Percentiles rank a stretch among this genome's conserved stretches.
Conservation (phyloP, 2,113 vertebrate species). For the Xenopus borealis region DNA sequence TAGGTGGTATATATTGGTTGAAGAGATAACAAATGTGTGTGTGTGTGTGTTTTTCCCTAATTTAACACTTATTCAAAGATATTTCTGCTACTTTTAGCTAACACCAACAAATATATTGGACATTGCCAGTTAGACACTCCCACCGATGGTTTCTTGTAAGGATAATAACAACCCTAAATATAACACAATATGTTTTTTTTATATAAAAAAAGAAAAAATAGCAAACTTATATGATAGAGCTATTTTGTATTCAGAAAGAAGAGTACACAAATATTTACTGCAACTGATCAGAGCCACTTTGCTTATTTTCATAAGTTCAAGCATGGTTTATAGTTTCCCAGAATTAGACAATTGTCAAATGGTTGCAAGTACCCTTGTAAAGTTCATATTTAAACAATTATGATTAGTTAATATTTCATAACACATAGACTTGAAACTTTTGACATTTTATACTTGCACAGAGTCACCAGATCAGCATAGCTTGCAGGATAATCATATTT, state of each 20-base stretch:
- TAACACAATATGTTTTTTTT: too few species aligned
- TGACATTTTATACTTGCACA: slow-evolving; percentile 20
- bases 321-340: slow-evolving; percentile 24
- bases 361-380: slow-evolving; percentile 37
- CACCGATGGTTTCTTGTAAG: too few species aligned
- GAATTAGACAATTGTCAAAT: slow-evolving; percentile 28
- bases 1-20: too few species aligned
- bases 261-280: background rate
- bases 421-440: slow-evolving; percentile 39
- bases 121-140: too few species aligned
- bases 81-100: too few species aligned
- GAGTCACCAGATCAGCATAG: slow-evolving; percentile 30
- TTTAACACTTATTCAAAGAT: too few species aligned
- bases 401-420: slow-evolving; percentile 26
- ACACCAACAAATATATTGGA: too few species aligned
- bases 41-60: too few species aligned
- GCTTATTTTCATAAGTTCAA: slow-evolving; percentile 40
- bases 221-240: background rate
- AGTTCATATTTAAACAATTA: slow-evolving; percentile 37
- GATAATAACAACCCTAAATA: too few species aligned
- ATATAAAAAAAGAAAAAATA: too few species aligned
- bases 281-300: background rate
- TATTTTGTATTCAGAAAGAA: background rate
- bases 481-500: slow-evolving; percentile 32
- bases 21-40: too few species aligned